Base-by-base conservation (phyloP, 1,140 invertebrate species). In the Mercenaria mercenaria region DNA sequence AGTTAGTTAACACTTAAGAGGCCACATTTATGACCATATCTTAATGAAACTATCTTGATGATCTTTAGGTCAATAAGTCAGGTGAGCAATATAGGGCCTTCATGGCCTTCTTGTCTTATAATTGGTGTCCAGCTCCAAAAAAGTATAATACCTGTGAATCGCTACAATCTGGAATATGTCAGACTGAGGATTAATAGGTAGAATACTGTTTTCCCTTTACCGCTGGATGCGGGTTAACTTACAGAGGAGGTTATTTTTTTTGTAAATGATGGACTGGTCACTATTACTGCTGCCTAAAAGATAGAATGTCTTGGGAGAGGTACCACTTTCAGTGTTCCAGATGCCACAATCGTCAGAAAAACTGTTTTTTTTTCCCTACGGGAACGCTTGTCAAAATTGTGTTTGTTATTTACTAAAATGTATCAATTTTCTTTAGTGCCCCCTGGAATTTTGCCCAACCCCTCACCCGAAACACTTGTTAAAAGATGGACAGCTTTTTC, bases 61-160 rank as follows among this genome's bases (percentile, higher is more conserved):
- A n/a, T n/a, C n/a, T n/a, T n/a, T n/a, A n/a, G n/a, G n/a, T n/a
- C n/a, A n/a, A n/a, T n/a, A n/a, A n/a, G n/a, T n/a, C n/a, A n/a
- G n/a, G n/a, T n/a, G n/a, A n/a, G n/a, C n/a, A n/a, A n/a, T n/a
- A n/a, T n/a, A n/a, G n/a, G n/a, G n/a, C n/a, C n/a, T n/a, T n/a
- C n/a, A n/a, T n/a, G n/a, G n/a, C n/a, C n/a, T n/a, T n/a, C n/a
- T n/a, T n/a, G n/a, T n/a, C n/a, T n/a, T 50, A 32, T 86, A 86
- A 50, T 11, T 29, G 20, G n/a, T 29, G 47, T 86, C 67, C 1
- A 8, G 23, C 29, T 86, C 74, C 26, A 74, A 76, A 11, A 13
- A 37, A 86, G 67, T 59, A 84, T 69, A 84, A 29, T 87, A 87
- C 52, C 41, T 87, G 41, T 87, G 84, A 43, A 87, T 37, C 13